Base-by-base conservation (phyloP, 1,140 invertebrate genomes). In the Papilio machaon region DNA sequence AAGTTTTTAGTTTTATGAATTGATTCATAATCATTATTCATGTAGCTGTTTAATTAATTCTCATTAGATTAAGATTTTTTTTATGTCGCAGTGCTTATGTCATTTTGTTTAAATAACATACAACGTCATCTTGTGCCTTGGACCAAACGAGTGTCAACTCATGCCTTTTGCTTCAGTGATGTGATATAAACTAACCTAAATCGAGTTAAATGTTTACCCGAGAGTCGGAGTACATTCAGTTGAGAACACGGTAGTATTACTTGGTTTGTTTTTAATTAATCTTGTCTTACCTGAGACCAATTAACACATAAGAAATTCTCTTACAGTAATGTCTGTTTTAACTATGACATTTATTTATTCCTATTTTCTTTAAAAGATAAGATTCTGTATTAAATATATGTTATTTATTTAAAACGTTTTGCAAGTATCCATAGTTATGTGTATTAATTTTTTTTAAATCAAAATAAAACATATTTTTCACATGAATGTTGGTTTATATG, bases 121-220 rank as follows among this genome's bases (percentile, higher is more conserved):
- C 8, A 2, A 1, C 11, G 30, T 13, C 30, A 15, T 70, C 23
- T 38, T 70, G 6, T 38, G 13, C 64, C 64, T 70, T 70, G 64
- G 13, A 15, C 64, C 64, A 70, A 11, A 70, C 23, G 23, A 70
- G 23, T 70, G 64, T 70, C 64, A 70, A 70, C 64, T 70, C 64
- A 70, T 70, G 64, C 64, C 13, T 38, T 70, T 70, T 70, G 64
- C 64, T 35, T 10, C 64, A 35, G 64, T 70, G 30, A 70, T 70
- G 64, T 70, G 64, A 35, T 70, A 70, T 70, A 35, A 70, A 35
- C 64, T 70, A 70, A 70, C 64, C 23, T 70, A 70, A 70, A 70
- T 70, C 23, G 23, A 67, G 64, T 67, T 67, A 67, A 67, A 67
- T 67, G 64, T 67, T 67, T 17, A 13, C 13, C 30, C 19, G 1